Base-by-base conservation (phyloP, 2,888 invertebrate genomes). In the Eumacrocentrus americanus region DNA sequence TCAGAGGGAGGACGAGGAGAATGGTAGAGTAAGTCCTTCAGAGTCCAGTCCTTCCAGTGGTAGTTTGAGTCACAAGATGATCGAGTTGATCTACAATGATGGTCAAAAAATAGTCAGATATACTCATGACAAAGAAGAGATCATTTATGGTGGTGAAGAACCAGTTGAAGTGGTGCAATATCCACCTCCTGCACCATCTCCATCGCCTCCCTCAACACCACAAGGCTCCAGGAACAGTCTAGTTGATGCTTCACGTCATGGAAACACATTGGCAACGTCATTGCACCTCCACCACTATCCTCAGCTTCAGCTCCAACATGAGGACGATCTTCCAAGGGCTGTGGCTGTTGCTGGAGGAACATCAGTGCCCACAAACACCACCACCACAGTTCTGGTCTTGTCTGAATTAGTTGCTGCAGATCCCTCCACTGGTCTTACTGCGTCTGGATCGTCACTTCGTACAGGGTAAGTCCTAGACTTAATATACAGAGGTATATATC, bases 21-120 rank as follows among this genome's bases (percentile, higher is more conserved):
- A 80, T 50, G 79, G 76, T 12, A 68, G 79, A 0, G 78, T 75
- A 9, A 73, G 74, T 4, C 76, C 77, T 0, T 74, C 83, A 40
- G 83, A 83, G 62, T 83, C 74, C 82, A 84, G 66, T 82, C 83
- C 69, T 82, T 83, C 66, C 71, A 72, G 83, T 73, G 80, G 78
- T 44, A 88, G 84, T 69, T 81, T 81, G 25, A 88, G 89, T 72
- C 87, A 88, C 79, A 89, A 89, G 75, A 89, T 91, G 69, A 91
- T 91, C 78, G 91, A 92, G 80, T 83, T 92, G 72, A 92, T 92
- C 73, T 92, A 91, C 81, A 91, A 91, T 76, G 91, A 91, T 73
- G 91, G 91, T 47, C 91, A 91, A 76, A 91, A 92, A 78, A 91
- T 91, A 2, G 91, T 92, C 62, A 91, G 91, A 78, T 92, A 92